These are phyloP conservation scores for Cricetomys ansorgei DNA, from an alignment of 2,113 vertebrate genomes.

Conservation along the genomic window DNA sequence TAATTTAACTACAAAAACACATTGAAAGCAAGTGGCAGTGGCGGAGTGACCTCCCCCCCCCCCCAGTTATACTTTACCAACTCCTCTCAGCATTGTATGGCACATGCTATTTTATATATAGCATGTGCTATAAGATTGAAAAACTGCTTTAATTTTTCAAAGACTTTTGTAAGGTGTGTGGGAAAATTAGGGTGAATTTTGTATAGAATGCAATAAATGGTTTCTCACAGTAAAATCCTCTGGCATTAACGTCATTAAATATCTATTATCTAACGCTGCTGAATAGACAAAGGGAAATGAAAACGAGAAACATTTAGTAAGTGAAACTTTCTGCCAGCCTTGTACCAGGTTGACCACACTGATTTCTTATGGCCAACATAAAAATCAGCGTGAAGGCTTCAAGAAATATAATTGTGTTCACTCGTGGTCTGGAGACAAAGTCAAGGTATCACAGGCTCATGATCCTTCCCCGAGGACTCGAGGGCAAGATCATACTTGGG, in stretches of 20 bases:
- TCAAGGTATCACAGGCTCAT: not conserved
- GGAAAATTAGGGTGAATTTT: not conserved
- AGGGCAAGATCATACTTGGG: not conserved
- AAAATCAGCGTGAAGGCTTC: not conserved
- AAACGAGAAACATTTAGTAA: not conserved
- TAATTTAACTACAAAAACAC: not conserved
- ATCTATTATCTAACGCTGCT: not conserved
- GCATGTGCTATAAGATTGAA: not conserved
- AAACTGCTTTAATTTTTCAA: not conserved
- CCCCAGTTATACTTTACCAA: not conserved
- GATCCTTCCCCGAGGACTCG: not conserved
- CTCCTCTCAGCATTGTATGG: not conserved
- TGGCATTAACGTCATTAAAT: not conserved
- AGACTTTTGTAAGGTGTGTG: not conserved
- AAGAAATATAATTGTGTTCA: not conserved
- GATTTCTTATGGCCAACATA: not conserved
- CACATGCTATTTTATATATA: not conserved
- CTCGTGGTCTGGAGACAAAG: not conserved
- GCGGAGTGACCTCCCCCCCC: rapidly evolving
- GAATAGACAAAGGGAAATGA: not conserved
- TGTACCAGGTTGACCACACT: not conserved
- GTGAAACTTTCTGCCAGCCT: not conserved
- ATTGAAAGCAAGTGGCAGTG: not conserved
- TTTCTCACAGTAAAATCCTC: constrained; percentile 14
- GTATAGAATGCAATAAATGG: not conserved